Percentiles rank a stretch among this genome's conserved stretches.
These are phyloP conservation scores for Andrena bucephala DNA, from an alignment of 2,888 invertebrate species.

Conservation along the genomic window DNA sequence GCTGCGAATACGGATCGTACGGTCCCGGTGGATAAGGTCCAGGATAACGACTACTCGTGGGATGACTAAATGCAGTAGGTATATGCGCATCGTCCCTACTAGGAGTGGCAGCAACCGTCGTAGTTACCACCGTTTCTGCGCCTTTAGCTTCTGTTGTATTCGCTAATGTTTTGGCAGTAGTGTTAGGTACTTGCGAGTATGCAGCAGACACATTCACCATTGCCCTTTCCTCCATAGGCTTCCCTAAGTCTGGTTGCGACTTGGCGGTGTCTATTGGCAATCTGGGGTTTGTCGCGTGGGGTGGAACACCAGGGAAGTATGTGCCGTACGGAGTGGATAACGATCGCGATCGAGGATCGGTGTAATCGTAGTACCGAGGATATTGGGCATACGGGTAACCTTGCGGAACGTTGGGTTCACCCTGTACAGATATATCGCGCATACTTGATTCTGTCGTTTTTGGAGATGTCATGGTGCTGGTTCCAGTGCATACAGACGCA, in stretches of 20 bases:
- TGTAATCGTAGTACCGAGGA: conserved; percentile 82
- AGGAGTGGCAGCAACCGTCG: conserved; percentile 62
- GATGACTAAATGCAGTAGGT: conserved; percentile 83
- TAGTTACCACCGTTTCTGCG: conserved; percentile 66
- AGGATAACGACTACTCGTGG: conserved; percentile 79
- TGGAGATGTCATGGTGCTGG: conserved; percentile 64
- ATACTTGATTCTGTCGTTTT: conserved; percentile 65
- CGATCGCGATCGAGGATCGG: conserved; percentile 80
- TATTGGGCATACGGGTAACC: conserved; percentile 83
- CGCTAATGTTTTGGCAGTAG: conserved; percentile 68
- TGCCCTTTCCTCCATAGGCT: conserved; percentile 68
- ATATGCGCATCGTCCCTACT: conserved; percentile 79
- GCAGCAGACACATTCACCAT: conserved; percentile 68
- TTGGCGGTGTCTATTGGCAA: conserved; percentile 69
- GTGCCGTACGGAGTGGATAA: conserved; percentile 80
- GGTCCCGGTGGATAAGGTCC: conserved; percentile 82
- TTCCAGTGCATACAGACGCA: conserved; percentile 61
- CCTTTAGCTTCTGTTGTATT: conserved; percentile 67
- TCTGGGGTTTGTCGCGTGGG: conserved; percentile 75
- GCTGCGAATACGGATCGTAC: conserved; percentile 83
- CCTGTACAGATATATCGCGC: conserved; percentile 66
- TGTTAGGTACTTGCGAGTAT: conserved; percentile 72
- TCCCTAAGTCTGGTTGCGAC: conserved; percentile 64
- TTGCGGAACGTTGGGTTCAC: conserved; percentile 75
- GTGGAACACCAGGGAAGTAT: conserved; percentile 79